Evolutionary conservation across 1,140 invertebrate species (phyloP), one percentile per base, ranked within the genome.

Genomic region (Schlechtendalia chinensis): DNA sequence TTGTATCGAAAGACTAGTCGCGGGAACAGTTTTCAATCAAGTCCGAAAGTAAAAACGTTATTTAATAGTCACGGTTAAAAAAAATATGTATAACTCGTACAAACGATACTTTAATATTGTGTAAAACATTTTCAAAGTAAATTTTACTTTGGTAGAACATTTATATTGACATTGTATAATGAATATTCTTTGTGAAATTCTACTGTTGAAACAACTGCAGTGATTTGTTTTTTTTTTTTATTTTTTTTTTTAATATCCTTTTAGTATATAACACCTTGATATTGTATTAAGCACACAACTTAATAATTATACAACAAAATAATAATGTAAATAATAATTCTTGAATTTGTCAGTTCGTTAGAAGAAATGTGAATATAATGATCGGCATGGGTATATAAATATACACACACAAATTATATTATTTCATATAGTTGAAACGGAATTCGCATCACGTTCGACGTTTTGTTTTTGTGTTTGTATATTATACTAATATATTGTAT

Each of bases 221-320:
- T 72, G 17, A 19, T 53, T 29, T 53, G 10, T 17, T 45, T 45
- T 56, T 56, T 5, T n/a, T 56, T 56, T n/a, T 56, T 56, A n/a
- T n/a, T 5, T 71, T 24, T 63, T 32, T 5, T 63, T 71, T 50
- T 53, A 6, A 27, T 71, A 71, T 54, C 69, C 50, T 54, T 32
- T 72, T 54, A 72, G 47, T 29, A 4, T 39, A 72, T 72, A 63
- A 79, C 56, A 79, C 75, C 39, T 63, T 16, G 17, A 79, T 63
- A 79, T 79, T 79, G 19, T 59, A 63, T 79, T 63, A 79, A 63
- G 75, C 75, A 63, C 75, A 63, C 56, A 63, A 79, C n/a, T 45
- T 63, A 29, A 79, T 50, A 79, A 79, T 79, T 61, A 63, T 50
- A 47, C 29, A 61, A 79, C 22, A 79, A 61, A 67, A 71, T 47